Evolutionary conservation across 1,140 invertebrate genomes (phyloP), one percentile per base, ranked within the genome.

Genomic region (Bemisia tabaci): DNA sequence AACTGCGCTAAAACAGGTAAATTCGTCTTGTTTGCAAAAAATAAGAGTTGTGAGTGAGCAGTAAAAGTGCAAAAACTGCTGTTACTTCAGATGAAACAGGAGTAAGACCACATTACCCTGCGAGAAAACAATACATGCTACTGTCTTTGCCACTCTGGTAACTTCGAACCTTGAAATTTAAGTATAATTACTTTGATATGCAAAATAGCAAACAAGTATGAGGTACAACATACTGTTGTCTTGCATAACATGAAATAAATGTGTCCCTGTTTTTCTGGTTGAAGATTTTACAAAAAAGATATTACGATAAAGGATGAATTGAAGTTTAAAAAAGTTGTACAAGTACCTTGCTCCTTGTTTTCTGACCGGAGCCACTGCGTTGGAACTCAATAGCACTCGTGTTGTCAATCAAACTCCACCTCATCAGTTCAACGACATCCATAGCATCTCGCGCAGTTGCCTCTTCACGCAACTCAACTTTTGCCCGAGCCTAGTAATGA

Each of bases 381-480:
- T 48, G 33, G 33, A 48, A 48, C 17, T 48, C 33, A 5, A 48
- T 17, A 9, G 33, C 33, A 48, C 33, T 48, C 17, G 33, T 48
- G 33, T 48, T 87, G 73, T 93, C 88, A 23, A 85, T 80, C 73
- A 95, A 82, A 73, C 90, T 91, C 73, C 87, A 84, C 71, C 87
- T 86, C 75, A 95, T 85, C 63, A 97, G 83, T 73, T 93, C 88
- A 23, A 97, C 83, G 22, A 95, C 86, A 75, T 97, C 92, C 65
- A 82, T 77, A 2, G 94, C 94, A 80, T 98, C 94, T 65, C 83
- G 72, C 65, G 78, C 81, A 9, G 87, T 92, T 1, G 89, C 91
- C 74, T 85, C 83, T 76, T 89, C 87, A 68, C 92, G 79, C 61
- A 97, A 79, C 75, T 95, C 93, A 21, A 90, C 73, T 72, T 92